These are phyloP conservation scores for Leptoclinus maculatus DNA, from an alignment of 2,797 vertebrate species.

Conservation along the genomic window DNA sequence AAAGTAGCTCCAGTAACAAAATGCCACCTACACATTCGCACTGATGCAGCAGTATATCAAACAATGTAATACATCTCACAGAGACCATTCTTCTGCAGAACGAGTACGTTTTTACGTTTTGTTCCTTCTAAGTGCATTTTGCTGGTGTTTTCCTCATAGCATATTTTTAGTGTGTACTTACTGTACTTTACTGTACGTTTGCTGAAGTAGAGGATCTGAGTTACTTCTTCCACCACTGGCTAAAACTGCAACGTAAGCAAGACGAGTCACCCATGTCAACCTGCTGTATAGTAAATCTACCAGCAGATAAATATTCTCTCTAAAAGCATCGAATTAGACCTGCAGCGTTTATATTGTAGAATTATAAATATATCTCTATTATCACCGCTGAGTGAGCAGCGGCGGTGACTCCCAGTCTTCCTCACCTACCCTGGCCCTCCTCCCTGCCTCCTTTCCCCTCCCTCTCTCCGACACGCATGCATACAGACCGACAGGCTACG, in stretches of 20 bases:
- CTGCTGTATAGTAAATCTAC: not conserved
- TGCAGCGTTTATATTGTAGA: not conserved
- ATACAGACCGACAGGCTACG: constrained; percentile 68
- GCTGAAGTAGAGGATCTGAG: not conserved
- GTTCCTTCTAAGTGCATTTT: not conserved
- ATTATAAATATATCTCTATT: constrained; percentile 16
- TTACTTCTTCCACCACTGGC: not conserved
- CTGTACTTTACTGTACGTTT: not conserved
- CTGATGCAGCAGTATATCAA: not conserved
- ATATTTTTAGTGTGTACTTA: not conserved
- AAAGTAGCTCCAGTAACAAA: not conserved
- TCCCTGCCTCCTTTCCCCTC: constrained; percentile 51
- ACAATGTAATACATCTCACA: not conserved
- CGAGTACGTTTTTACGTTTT: not conserved
- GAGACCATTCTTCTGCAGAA: not conserved
- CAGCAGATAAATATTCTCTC: not conserved
- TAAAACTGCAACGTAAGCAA: not conserved
- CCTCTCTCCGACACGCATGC: constrained; percentile 56
- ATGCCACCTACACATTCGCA: not conserved
- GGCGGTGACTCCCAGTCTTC: constrained; percentile 37
- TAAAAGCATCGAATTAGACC: not conserved
- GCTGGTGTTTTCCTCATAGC: not conserved
- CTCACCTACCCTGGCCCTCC: constrained; percentile 53
- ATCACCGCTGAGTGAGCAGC: constrained; percentile 44
- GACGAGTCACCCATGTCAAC: not conserved